These are phyloP conservation scores for Lethenteron camtschaticum DNA, from an alignment of 2,113 vertebrate species.

Conservation along the genomic window DNA sequence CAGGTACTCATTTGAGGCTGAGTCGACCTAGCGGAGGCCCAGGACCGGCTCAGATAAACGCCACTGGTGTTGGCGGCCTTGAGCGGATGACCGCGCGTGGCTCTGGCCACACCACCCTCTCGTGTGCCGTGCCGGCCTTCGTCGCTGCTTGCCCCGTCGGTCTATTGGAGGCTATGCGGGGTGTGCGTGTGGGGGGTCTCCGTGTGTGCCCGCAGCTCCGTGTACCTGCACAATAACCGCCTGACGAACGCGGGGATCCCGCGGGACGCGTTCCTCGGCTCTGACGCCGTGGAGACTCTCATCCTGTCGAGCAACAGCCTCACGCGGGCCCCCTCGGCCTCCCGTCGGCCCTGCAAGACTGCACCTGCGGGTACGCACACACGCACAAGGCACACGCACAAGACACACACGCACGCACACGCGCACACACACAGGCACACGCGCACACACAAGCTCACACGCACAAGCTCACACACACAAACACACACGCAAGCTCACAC, in stretches of 20 bases:
- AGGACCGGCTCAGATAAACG: not conserved
- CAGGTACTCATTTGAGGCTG: too few relatives aligned
- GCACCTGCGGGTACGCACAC: conserved; percentile 52
- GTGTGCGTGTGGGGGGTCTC: not conserved
- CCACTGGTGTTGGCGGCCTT: not conserved
- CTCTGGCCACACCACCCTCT: conserved; percentile 9
- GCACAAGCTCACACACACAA: too few relatives aligned
- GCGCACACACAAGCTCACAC: not conserved
- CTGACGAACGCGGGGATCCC: conserved; percentile 45
- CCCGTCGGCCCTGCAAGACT: conserved; percentile 54
- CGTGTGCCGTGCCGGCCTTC: not conserved
- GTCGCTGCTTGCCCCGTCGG: not conserved
- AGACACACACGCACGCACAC: too few relatives aligned
- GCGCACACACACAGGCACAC: too few relatives aligned
- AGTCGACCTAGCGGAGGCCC: too few relatives aligned
- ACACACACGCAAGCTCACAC: too few relatives aligned
- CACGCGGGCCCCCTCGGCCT: conserved; percentile 53
- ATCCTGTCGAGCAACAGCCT: conserved; percentile 95
- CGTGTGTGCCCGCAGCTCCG: too few relatives aligned
- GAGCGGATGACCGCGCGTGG: conserved; percentile 11
- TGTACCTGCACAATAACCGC: too few relatives aligned
- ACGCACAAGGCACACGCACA: too few relatives aligned
- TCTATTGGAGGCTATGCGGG: not conserved
- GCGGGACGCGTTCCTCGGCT: conserved; percentile 64
- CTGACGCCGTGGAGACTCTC: conserved; percentile 59